Evolutionary conservation across 2,113 vertebrate species (phyloP).

Genomic region (Brachyhypopomus gauderio): DNA sequence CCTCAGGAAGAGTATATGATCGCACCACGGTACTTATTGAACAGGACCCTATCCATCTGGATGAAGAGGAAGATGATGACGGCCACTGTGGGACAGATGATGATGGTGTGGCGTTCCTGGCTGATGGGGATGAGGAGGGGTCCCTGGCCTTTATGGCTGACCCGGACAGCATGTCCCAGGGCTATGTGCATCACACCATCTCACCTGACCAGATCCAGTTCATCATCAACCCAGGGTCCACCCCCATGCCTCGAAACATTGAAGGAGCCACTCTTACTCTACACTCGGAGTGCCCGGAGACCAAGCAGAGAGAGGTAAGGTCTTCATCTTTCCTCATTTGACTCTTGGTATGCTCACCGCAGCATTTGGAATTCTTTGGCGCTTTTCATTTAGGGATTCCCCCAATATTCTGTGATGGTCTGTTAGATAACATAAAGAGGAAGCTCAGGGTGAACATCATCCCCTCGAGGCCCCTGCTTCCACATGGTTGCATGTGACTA

Average conservation of each 20-base stretch:
- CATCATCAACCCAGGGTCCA: conserved; percentile 97
- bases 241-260: conserved; percentile 97
- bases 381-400: neutral
- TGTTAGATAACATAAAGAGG: conserved; percentile 1
- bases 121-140: conserved; percentile 84
- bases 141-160: conserved; percentile 87
- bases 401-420: neutral
- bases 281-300: conserved; percentile 97
- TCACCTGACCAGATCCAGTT: conserved; percentile 97
- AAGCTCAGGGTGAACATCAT: neutral
- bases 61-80: conserved; percentile 82
- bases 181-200: conserved; percentile 98
- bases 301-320: conserved; percentile 91
- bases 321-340: neutral
- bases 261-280: conserved; percentile 96
- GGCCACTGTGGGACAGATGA: conserved; percentile 83
- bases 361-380: neutral
- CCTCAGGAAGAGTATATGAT: conserved; percentile 88
- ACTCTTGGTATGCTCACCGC: neutral
- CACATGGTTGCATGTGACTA: conserved; percentile 34
- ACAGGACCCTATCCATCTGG: conserved; percentile 88
- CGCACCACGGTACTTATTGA: conserved; percentile 97
- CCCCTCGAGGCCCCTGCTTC: conserved; percentile 19
- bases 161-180: conserved; percentile 94
- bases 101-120: conserved; percentile 85